These are phyloP conservation scores for Chaitophorus viminalis DNA, from an alignment of 2,888 invertebrate genomes.

Conservation along the genomic window DNA sequence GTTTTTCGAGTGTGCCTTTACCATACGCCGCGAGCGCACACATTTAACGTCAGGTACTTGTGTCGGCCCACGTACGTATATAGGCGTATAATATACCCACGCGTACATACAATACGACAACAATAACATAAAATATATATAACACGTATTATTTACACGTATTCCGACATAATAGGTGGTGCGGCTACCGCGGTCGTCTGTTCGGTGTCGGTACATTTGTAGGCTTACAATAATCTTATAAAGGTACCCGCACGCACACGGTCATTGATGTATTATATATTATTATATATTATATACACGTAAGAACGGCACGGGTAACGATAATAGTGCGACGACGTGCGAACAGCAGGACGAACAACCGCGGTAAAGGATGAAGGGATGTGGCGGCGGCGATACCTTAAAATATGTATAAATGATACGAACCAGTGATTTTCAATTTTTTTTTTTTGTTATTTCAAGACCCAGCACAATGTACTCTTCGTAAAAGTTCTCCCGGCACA, in stretches of 20 bases:
- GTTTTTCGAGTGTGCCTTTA: neutral
- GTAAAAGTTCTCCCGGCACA: too few species aligned
- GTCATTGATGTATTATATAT: neutral
- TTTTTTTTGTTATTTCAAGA: too few species aligned
- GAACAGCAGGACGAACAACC: neutral
- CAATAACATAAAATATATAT: neutral
- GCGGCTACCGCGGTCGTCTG: neutral
- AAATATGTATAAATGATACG: too few species aligned
- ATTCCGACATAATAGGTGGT: neutral
- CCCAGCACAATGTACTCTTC: too few species aligned
- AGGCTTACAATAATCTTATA: neutral
- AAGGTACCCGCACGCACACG: neutral
- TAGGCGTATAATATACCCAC: too few species aligned
- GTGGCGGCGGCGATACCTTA: neutral
- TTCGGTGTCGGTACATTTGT: neutral
- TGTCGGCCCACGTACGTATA: neutral
- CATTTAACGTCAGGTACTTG: slow-evolving; percentile 1
- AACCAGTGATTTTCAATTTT: too few species aligned
- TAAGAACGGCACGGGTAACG: neutral
- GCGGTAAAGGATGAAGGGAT: neutral
- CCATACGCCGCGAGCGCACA: neutral
- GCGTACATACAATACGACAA: neutral
- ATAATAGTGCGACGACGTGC: neutral
- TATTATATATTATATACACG: neutral
- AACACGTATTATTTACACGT: neutral